A percentile compares a stretch with the other conserved stretches of the same genome.
These are phyloP conservation scores for Oxystoma pomonae DNA, from an alignment of 2,888 invertebrate genomes.

Conservation along the genomic window DNA sequence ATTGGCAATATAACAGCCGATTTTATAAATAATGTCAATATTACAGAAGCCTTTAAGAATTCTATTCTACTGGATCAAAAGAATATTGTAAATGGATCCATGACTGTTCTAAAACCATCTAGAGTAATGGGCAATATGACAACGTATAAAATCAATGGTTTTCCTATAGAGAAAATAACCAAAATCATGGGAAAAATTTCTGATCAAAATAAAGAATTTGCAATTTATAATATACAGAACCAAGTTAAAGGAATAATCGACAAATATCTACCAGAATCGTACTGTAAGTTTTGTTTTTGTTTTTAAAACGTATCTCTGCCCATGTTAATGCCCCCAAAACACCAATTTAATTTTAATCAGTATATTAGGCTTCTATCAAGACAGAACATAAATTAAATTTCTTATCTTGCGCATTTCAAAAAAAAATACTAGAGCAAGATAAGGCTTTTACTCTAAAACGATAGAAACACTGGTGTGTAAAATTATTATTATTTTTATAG, in stretches of 20 bases:
- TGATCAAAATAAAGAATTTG: constrained; percentile 30
- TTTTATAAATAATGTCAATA: constrained; percentile 31
- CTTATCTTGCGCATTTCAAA: not conserved
- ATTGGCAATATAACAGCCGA: constrained; percentile 32
- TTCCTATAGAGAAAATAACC: constrained; percentile 33
- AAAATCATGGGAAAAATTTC: constrained; percentile 31
- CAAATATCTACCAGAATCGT: constrained; percentile 24
- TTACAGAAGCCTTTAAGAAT: constrained; percentile 30
- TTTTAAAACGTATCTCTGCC: no score
- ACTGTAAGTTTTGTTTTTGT: constrained; percentile 26
- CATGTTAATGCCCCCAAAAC: not conserved
- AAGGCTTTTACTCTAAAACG: not conserved
- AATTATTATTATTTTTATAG: no score
- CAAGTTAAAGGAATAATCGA: constrained; percentile 30
- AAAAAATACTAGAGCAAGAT: not conserved
- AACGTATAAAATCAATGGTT: constrained; percentile 38
- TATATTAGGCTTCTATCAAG: not conserved
- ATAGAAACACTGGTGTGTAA: not conserved
- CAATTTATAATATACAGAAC: constrained; percentile 31
- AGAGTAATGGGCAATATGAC: constrained; percentile 32
- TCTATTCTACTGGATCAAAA: constrained; percentile 24
- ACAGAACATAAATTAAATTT: not conserved
- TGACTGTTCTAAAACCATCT: constrained; percentile 27
- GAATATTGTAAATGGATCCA: not conserved
- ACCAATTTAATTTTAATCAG: not conserved